Percentiles rank a stretch among this genome's conserved stretches.
These are phyloP conservation scores for Emydura subglobosa DNA, from an alignment of 2,113 vertebrate genomes.

Conservation along the genomic window DNA sequence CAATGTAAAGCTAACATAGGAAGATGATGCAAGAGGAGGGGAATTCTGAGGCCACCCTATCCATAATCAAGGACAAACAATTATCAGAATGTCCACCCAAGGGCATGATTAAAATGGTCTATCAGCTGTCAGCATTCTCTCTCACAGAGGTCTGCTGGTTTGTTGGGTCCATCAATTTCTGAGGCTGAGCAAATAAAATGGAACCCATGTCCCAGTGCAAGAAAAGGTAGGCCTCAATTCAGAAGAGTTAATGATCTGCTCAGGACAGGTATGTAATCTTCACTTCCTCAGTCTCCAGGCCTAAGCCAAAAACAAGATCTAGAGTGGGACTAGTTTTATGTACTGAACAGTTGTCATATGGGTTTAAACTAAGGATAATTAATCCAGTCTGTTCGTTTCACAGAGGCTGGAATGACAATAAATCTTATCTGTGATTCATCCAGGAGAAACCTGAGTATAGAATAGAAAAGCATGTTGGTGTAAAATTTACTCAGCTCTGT, in stretches of 20 bases:
- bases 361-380: slow-evolving; percentile 15
- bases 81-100: background rate
- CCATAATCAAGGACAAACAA: background rate
- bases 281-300: background rate
- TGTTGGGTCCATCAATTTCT: background rate
- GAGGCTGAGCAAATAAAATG: background rate
- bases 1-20: background rate
- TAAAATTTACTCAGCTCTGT: slow-evolving; percentile 6
- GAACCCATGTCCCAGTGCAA: background rate
- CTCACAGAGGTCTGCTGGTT: background rate
- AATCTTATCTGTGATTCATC: background rate
- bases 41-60: background rate
- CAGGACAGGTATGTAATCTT: background rate
- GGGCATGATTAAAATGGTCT: background rate
- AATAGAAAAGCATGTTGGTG: background rate
- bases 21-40: background rate
- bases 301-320: background rate
- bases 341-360: background rate
- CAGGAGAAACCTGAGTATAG: background rate
- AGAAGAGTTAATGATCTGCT: background rate
- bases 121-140: background rate
- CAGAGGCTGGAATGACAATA: background rate
- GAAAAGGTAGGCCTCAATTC: background rate
- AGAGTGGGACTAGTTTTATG: background rate
- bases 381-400: background rate